Base-by-base conservation (phyloP, 1,140 invertebrate genomes). In the Mercenaria mercenaria region DNA sequence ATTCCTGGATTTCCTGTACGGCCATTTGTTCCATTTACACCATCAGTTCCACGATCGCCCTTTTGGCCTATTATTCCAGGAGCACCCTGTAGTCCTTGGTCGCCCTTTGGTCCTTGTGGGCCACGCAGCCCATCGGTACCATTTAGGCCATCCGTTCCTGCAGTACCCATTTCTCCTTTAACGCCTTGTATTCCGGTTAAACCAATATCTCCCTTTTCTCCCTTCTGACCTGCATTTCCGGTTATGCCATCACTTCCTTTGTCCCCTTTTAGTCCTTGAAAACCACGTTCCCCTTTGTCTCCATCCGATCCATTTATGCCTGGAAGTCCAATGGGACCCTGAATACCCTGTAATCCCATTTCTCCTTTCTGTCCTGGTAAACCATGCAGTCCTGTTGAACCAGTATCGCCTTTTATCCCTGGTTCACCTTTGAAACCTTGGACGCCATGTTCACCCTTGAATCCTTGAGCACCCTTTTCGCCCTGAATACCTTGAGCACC, bases 361-460 rank as follows among this genome's bases (percentile, higher is more conserved):
- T 39, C 50, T 72, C 87, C 87, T 76, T 89, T 82, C 34, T 56
- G 77, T 29, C 87, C 87, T 34, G 64, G 37, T 81, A 61, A 39
- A 37, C 79, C 50, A 41, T 61, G 39, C 1, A 47, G 32, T 56
- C 64, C 69, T 72, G 1, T 29, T 0, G 43, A 15, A 50, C 69
- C 83, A 56, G n/a, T 64, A 3, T 85, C 64, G 23, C 84, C 84
- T 41, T 77, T 56, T 50, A 61, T 1, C 64, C 83, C 83, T 15
- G 41, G 29, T 34, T 29, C n/a, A 3, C 83, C 83, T 29, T 47
- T 72, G 2, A 18, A 0, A 47, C 83, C 83, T 13, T 69, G 43
- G 3, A 23, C 0, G 3, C 84, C 84, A 23, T 61, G 61, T 32
- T 47, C 32, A 29, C 84, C 84, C 6, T 43, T 26, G 6, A 61